A percentile compares a stretch with the other conserved stretches of the same genome.
Conservation (phyloP, 2,888 invertebrate genomes). For the Trachelus stipa region DNA sequence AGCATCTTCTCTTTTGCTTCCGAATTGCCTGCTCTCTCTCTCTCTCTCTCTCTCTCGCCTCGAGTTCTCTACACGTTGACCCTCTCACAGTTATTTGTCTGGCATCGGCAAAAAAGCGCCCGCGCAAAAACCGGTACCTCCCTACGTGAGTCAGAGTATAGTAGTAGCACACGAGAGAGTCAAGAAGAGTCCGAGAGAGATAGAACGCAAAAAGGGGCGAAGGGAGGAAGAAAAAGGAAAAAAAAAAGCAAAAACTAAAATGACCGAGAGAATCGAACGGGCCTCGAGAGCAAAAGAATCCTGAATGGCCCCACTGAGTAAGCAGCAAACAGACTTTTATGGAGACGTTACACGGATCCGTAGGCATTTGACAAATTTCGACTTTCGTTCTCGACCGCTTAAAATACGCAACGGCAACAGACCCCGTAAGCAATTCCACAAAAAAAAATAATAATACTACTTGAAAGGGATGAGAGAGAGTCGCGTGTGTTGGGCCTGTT, state of each 20-base stretch:
- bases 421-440: too few relatives aligned
- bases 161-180: constrained; percentile 14
- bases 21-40: constrained; percentile 1
- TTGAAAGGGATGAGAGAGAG: neutral
- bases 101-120: constrained; percentile 11
- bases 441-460: too few relatives aligned
- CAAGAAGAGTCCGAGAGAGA: constrained; percentile 20
- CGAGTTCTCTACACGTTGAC: constrained; percentile 16
- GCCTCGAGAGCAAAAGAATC: constrained; percentile 18
- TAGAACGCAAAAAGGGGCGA: constrained; percentile 8
- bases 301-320: constrained; percentile 1
- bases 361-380: constrained; percentile 59
- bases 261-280: constrained; percentile 25
- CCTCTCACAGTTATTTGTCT: neutral
- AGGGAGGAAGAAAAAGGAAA: constrained; percentile 5
- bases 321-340: constrained; percentile 39
- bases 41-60: constrained; percentile 11
- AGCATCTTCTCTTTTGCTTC: constrained; percentile 7
- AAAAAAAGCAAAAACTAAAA: constrained; percentile 14
- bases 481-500: neutral
- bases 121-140: constrained; percentile 29
- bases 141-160: constrained; percentile 21
- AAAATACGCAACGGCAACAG: neutral
- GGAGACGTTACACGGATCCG: constrained; percentile 51
- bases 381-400: constrained; percentile 27